Evolutionary conservation across 2,888 invertebrate species (phyloP).

Genomic region (Drosophila quinaria): DNA sequence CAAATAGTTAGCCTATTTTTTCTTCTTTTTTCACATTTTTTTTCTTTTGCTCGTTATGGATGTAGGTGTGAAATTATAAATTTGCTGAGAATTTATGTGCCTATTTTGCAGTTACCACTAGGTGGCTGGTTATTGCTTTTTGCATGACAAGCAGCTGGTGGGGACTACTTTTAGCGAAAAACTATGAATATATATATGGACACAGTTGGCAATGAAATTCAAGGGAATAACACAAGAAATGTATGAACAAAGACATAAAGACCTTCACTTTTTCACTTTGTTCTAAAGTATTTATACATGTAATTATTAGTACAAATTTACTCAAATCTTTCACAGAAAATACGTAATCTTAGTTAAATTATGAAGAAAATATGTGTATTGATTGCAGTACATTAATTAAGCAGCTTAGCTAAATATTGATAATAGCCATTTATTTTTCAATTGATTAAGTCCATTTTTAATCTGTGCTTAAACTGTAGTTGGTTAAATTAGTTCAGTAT

Average conservation of each 20-base stretch:
- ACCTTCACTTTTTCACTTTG: too few relatives aligned
- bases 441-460: background rate
- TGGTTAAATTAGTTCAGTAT: background rate
- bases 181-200: constrained; percentile 10
- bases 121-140: constrained; percentile 53
- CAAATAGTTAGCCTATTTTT: constrained; percentile 66
- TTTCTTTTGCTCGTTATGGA: constrained; percentile 56
- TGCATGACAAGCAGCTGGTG: constrained; percentile 43
- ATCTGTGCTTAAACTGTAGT: background rate
- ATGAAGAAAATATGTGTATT: too few relatives aligned
- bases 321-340: background rate
- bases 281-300: background rate
- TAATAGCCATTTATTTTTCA: background rate
- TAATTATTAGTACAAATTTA: too few relatives aligned
- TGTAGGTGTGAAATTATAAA: constrained; percentile 79
- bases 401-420: background rate
- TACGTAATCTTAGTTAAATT: too few relatives aligned
- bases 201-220: constrained; percentile 15
- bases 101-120: constrained; percentile 54
- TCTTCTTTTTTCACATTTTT: constrained; percentile 4
- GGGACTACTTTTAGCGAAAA: background rate
- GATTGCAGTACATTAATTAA: background rate
- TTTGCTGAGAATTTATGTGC: constrained; percentile 71
- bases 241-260: background rate
- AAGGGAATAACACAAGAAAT: background rate